These are phyloP conservation scores for Oryzaephilus surinamensis DNA, from an alignment of 1,140 invertebrate genomes.

Conservation along the genomic window DNA sequence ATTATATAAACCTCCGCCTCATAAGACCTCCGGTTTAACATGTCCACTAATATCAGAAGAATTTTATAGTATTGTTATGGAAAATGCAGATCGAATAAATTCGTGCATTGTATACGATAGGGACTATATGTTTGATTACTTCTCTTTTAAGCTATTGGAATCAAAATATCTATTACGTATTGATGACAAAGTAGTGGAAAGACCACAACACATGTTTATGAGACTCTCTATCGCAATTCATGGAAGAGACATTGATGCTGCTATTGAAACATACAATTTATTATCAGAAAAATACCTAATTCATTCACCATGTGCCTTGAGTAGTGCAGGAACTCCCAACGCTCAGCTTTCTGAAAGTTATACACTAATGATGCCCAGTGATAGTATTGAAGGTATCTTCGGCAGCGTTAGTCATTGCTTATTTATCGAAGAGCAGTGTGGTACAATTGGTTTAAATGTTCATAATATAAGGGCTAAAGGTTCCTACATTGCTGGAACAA, in stretches of 20 bases:
- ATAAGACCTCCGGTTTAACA: conserved; percentile 55
- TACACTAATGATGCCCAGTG: conserved; percentile 86
- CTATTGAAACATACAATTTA: conserved; percentile 94
- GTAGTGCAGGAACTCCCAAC: conserved; percentile 83
- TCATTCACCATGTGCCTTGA: conserved; percentile 95
- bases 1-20: conserved; percentile 67
- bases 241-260: conserved; percentile 82
- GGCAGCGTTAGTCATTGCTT: conserved; percentile 91
- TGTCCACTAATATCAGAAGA: conserved; percentile 77
- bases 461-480: conserved; percentile 93
- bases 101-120: conserved; percentile 93
- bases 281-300: conserved; percentile 95
- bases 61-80: conserved; percentile 72
- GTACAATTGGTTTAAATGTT: conserved; percentile 94
- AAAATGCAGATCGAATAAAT: conserved; percentile 78
- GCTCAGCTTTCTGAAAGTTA: conserved; percentile 97
- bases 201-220: conserved; percentile 99
- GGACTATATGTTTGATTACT: conserved; percentile 96
- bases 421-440: conserved; percentile 92
- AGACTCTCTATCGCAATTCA: conserved; percentile 95
- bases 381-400: conserved; percentile 98
- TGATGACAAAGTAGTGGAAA: conserved; percentile 85
- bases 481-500: conserved; percentile 87
- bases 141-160: conserved; percentile 98
- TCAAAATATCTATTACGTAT: conserved; percentile 92